A percentile compares a stretch with the other conserved stretches of the same genome.
These are phyloP conservation scores for Echinops telfairi DNA, from an alignment of 2,113 vertebrate species.

Conservation along the genomic window DNA sequence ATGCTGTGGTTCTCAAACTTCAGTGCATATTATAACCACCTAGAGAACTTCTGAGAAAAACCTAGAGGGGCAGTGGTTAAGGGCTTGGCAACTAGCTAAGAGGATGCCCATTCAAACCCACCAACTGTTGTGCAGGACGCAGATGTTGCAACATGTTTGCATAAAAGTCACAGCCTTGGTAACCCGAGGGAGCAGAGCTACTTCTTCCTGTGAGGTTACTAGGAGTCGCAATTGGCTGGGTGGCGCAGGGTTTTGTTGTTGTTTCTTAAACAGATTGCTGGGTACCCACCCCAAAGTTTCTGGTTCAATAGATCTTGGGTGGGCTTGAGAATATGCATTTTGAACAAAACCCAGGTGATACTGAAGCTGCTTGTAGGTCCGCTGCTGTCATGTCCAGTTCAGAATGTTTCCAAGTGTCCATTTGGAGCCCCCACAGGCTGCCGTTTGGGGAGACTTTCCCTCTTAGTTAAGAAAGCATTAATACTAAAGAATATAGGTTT, in stretches of 20 bases:
- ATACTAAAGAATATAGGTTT: constrained; percentile 64
- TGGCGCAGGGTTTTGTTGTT: too few relatives aligned
- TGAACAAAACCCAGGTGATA: background rate
- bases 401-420: constrained; percentile 12
- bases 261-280: background rate
- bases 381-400: background rate
- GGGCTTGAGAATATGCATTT: constrained; percentile 63
- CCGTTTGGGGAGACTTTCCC: constrained; percentile 22
- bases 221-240: too few relatives aligned
- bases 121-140: background rate
- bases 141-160: background rate
- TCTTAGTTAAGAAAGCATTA: constrained; percentile 71
- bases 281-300: background rate
- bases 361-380: background rate
- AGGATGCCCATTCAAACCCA: background rate
- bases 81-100: background rate
- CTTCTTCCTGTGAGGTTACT: background rate
- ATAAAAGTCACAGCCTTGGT: background rate
- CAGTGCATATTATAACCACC: background rate
- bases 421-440: constrained; percentile 45
- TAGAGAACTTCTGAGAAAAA: background rate
- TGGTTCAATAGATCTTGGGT: constrained; percentile 1
- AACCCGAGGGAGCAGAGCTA: background rate
- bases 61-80: background rate
- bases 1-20: constrained; percentile 22